Base-by-base conservation (phyloP, 2,888 invertebrate species). In the Lasioglossum pauxillum region DNA sequence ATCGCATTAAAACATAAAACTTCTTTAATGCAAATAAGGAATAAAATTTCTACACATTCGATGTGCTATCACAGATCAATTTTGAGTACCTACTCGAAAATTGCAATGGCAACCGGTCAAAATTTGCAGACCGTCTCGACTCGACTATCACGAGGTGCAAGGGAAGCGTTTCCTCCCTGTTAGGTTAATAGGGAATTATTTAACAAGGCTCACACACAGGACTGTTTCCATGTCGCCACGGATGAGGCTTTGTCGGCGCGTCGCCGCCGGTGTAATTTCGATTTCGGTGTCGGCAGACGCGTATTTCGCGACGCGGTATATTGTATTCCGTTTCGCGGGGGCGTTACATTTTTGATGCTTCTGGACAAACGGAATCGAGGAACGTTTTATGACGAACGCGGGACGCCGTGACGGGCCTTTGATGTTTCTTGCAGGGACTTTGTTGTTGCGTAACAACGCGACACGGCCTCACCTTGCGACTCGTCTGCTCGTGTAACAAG, bases 311-410 rank as follows among this genome's bases (percentile, higher is more conserved):
- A 60, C 38, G 31, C 77, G 5, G 49, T 87, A 78, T 85, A 83
- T 86, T 85, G 86, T 86, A 87, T 82, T 83, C 83, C 71, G 78
- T 86, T 83, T 82, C 78, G 85, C 71, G 75, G 35, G 60, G 35
- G 31, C 80, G 57, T 83, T 86, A 46, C 80, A 83, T 86, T 89
- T 89, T 89, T 83, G 44, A 84, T 84, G 76, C 41, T 14, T 38
- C 46, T 53, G 81, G 84, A 79, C 84, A 87, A 89, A 85, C 87
- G 87, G 84, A 87, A 87, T 83, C 73, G 82, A 74, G 72, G 80
- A 84, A 80, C 80, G 82, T 67, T 86, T 88, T 82, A 86, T 83
- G 83, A 83, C 79, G 80, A 44, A 72, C 44, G 41, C 49, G 77
- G 35, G 35, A 27, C 38, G 19, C 35, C 16, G 41, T 27, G 53